These are phyloP conservation scores for Mus spretus DNA, from an alignment of 2,797 vertebrate species.

Conservation along the genomic window DNA sequence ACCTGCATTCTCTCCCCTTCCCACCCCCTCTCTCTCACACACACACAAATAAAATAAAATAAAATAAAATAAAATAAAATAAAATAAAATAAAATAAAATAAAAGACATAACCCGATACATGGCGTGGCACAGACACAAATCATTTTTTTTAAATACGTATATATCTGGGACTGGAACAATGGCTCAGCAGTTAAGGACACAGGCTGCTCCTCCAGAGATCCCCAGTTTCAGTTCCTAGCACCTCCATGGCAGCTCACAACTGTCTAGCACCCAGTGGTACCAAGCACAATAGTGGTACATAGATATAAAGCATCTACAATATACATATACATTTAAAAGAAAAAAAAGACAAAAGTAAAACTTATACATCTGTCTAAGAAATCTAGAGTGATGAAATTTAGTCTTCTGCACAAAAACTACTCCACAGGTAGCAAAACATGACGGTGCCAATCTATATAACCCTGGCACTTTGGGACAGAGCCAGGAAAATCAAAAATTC, in stretches of 20 bases:
- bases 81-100: background rate
- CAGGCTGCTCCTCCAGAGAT: background rate
- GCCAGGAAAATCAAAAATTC: background rate
- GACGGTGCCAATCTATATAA: background rate
- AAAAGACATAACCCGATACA: slow-evolving; percentile 28
- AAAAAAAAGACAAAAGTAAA: slow-evolving; percentile 2
- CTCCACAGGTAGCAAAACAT: background rate
- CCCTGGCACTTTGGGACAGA: background rate
- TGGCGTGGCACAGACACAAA: background rate
- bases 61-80: too few species aligned
- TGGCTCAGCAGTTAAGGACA: background rate
- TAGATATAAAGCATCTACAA: background rate
- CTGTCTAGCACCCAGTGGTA: background rate
- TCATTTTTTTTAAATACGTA: background rate
- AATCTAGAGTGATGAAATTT: slow-evolving; percentile 21
- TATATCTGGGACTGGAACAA: background rate
- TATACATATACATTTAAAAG: background rate
- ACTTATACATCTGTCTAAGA: slow-evolving; percentile 39
- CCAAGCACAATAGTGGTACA: background rate
- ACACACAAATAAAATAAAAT: background rate
- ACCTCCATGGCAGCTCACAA: background rate
- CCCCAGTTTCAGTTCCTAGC: background rate
- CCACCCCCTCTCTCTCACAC: too few species aligned
- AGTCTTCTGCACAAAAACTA: slow-evolving; percentile 47
- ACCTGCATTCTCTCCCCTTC: background rate